Conservation (phyloP, 2,797 vertebrate genomes). For the Benthosema pterotum region DNA sequence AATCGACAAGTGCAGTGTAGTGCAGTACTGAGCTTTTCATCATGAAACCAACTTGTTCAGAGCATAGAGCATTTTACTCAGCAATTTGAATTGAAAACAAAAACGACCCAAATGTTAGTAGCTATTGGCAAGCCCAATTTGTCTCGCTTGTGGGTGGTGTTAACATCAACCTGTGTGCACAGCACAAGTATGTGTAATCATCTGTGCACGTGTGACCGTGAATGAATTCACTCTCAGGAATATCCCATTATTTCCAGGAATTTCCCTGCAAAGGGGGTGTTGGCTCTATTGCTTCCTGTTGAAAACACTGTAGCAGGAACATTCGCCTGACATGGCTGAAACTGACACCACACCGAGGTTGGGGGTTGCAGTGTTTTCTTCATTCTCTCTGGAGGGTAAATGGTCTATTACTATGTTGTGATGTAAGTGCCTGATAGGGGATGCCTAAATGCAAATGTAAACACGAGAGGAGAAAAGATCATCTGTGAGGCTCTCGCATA, state of each 20-base stretch:
- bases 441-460: background rate
- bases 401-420: background rate
- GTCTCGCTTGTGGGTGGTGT: background rate
- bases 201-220: background rate
- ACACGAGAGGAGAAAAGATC: background rate
- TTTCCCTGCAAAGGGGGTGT: slow-evolving; percentile 2
- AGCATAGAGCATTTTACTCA: too few relatives aligned
- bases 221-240: slow-evolving; percentile 3
- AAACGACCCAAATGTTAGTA: too few relatives aligned
- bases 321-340: slow-evolving; percentile 33
- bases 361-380: background rate
- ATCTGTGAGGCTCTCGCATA: background rate
- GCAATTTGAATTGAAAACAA: too few relatives aligned
- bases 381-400: background rate
- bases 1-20: too few relatives aligned
- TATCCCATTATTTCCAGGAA: slow-evolving; percentile 36
- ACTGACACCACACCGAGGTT: slow-evolving; percentile 4
- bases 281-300: background rate
- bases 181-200: background rate
- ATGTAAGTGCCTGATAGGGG: slow-evolving; percentile 6
- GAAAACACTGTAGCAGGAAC: slow-evolving; percentile 11
- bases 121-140: too few relatives aligned
- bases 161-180: slow-evolving; percentile 8
- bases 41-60: too few relatives aligned
- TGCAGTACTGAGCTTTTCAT: too few relatives aligned